These are phyloP conservation scores for Chionis minor DNA, from an alignment of 2,113 vertebrate species.

Conservation along the genomic window DNA sequence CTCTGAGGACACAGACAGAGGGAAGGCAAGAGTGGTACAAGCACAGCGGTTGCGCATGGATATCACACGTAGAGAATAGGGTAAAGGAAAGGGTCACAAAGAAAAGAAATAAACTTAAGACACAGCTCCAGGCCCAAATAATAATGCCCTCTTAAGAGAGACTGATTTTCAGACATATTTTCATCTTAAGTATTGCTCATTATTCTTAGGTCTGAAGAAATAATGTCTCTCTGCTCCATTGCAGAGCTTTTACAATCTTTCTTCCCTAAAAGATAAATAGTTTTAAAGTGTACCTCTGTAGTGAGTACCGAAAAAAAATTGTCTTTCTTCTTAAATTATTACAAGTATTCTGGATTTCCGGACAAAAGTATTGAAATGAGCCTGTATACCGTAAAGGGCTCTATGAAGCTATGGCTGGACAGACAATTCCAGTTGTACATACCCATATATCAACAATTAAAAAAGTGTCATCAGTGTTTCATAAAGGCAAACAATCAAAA, in stretches of 20 bases:
- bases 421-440: neutral
- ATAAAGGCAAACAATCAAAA: neutral
- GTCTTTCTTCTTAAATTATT: neutral
- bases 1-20: neutral
- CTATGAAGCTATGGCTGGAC: neutral
- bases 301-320: neutral
- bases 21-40: neutral
- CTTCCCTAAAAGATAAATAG: neutral
- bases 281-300: neutral
- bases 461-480: neutral
- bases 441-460: neutral
- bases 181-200: neutral
- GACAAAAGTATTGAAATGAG: neutral
- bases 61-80: neutral
- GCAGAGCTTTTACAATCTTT: neutral
- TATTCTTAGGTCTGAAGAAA: neutral
- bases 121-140: neutral
- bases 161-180: neutral
- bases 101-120: neutral
- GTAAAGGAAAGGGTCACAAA: neutral
- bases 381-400: neutral
- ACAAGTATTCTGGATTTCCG: neutral
- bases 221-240: neutral
- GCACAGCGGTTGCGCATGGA: neutral
- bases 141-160: neutral